phyloP scores from a whole-genome alignment of 2,888 invertebrate species.

The Pecten maximus region DNA sequence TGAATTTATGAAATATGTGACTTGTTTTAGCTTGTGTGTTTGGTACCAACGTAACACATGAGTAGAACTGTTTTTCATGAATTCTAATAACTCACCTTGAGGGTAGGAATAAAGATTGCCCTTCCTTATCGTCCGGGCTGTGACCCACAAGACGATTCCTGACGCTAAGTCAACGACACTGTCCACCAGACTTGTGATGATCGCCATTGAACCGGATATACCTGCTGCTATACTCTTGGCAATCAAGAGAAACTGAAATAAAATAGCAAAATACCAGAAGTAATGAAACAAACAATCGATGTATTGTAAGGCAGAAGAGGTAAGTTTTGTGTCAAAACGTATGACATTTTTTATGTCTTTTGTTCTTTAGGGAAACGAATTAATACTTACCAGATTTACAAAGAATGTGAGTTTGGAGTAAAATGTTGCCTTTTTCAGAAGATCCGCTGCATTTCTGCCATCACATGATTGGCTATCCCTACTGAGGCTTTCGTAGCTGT shows the following conservation, averaged over 20 bases:
- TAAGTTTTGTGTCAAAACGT: too few species aligned
- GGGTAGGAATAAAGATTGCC: conserved; percentile 80
- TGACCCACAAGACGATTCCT: conserved; percentile 80
- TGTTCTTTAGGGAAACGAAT: neutral
- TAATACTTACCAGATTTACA: conserved; percentile 68
- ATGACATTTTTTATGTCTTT: neutral
- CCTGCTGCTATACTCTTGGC: conserved; percentile 81
- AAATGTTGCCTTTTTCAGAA: conserved; percentile 50
- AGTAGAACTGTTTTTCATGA: too few species aligned
- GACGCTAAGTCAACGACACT: conserved; percentile 83
- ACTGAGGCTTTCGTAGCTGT: conserved; percentile 70
- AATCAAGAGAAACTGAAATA: conserved; percentile 74
- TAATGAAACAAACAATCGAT: neutral
- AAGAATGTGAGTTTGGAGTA: conserved; percentile 67
- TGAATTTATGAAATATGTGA: too few species aligned
- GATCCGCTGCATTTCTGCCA: conserved; percentile 39
- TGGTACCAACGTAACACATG: too few species aligned
- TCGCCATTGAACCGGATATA: conserved; percentile 83
- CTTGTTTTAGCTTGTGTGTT: too few species aligned
- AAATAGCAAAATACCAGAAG: neutral
- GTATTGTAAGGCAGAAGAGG: neutral
- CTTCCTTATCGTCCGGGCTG: conserved; percentile 77
- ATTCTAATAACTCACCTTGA: conserved; percentile 72
- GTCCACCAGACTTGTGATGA: conserved; percentile 83
- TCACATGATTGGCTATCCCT: conserved; percentile 61